Conservation (phyloP, 2,888 invertebrate genomes). For the Chromoteleia sp. region DNA sequence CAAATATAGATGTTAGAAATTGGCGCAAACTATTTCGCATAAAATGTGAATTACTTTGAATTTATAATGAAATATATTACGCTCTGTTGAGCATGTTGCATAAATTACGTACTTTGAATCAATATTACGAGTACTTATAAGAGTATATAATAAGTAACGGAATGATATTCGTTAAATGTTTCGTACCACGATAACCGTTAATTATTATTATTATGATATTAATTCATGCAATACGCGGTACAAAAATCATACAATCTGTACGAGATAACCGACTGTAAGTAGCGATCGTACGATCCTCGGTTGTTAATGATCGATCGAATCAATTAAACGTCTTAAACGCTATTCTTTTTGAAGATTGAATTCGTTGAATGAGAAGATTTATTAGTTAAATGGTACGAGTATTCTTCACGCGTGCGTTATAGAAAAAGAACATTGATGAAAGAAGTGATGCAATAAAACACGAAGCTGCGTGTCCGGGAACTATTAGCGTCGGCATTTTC, state of each 20-base stretch:
- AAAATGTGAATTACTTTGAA: constrained; percentile 18
- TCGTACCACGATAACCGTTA: no score
- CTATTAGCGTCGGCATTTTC: constrained; percentile 72
- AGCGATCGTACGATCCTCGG: no score
- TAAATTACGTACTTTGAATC: constrained; percentile 1
- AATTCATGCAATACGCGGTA: no score
- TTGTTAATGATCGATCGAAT: no score
- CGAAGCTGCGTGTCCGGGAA: constrained; percentile 72
- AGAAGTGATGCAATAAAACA: constrained; percentile 46
- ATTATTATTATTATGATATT: no score
- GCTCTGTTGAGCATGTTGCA: neutral
- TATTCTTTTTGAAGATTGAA: neutral
- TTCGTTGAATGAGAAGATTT: constrained; percentile 3
- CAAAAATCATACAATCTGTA: no score
- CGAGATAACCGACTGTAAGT: no score
- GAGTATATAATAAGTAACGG: neutral
- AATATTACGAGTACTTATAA: neutral
- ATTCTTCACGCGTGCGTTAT: constrained; percentile 20
- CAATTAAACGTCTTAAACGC: neutral
- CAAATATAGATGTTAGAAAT: constrained; percentile 43
- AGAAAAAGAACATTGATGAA: constrained; percentile 17
- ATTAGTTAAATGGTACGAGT: constrained; percentile 6
- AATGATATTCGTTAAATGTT: no score
- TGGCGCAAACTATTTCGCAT: constrained; percentile 17
- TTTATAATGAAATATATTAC: constrained; percentile 29